Percentiles rank a stretch among this genome's conserved stretches.
phyloP scores from a whole-genome alignment of 2,797 vertebrate species.

The Neolamprologus multifasciatus region DNA sequence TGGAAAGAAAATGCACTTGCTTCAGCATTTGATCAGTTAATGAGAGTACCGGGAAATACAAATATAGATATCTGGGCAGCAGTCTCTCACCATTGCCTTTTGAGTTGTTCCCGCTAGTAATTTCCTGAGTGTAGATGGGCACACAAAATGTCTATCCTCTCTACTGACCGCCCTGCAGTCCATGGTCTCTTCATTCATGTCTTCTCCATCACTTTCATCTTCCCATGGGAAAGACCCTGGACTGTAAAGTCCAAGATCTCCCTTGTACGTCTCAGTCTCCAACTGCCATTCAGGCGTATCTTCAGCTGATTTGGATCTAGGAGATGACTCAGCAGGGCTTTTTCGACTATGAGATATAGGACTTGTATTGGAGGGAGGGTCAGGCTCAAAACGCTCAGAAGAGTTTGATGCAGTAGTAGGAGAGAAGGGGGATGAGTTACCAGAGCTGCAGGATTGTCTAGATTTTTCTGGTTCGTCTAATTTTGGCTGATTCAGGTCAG shows the following conservation, averaged over 20 bases:
- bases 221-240: slow-evolving; percentile 17
- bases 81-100: slow-evolving; percentile 44
- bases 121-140: slow-evolving; percentile 47
- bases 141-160: slow-evolving; percentile 57
- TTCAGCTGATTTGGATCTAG: slow-evolving; percentile 8
- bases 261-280: background rate
- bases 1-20: background rate
- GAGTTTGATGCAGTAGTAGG: background rate
- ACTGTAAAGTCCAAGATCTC: slow-evolving; percentile 7
- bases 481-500: background rate
- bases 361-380: background rate
- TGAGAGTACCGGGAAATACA: background rate
- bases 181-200: background rate
- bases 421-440: background rate
- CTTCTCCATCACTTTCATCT: slow-evolving; percentile 19
- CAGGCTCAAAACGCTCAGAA: background rate
- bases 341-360: background rate
- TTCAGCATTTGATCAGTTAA: background rate
- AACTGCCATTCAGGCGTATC: background rate
- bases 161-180: slow-evolving; percentile 21
- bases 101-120: slow-evolving; percentile 34
- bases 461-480: background rate
- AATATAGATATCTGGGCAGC: background rate
- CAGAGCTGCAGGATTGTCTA: background rate
- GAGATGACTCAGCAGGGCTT: background rate